phyloP scores from a whole-genome alignment of 1,140 invertebrate species.

The Ditylenchus dipsaci region DNA sequence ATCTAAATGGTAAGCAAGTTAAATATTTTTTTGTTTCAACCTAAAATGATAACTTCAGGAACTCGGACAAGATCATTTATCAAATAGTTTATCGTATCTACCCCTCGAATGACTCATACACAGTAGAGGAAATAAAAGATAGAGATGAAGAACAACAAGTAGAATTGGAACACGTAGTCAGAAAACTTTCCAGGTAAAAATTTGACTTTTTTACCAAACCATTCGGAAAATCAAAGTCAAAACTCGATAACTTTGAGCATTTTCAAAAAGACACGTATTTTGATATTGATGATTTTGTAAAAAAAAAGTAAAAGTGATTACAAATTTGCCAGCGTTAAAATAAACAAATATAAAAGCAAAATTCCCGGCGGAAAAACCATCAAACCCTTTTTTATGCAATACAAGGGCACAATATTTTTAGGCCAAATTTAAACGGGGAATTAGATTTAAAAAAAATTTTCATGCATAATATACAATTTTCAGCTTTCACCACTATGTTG shows the following conservation, averaged over 20 bases:
- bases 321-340: no score
- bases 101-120: constrained; percentile 71
- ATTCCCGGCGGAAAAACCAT: neutral
- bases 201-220: constrained; percentile 19
- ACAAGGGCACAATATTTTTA: neutral
- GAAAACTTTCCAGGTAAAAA: constrained; percentile 40
- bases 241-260: neutral
- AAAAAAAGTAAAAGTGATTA: no score
- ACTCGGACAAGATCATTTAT: constrained; percentile 78
- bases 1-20: constrained; percentile 62
- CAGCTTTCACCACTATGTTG: constrained; percentile 79
- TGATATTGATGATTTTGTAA: neutral
- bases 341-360: no score
- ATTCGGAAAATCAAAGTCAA: neutral
- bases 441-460: neutral
- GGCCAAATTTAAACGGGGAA: neutral
- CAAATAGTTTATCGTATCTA: constrained; percentile 79
- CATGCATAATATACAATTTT: constrained; percentile 22
- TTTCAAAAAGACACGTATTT: neutral
- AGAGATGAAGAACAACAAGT: constrained; percentile 65
- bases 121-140: constrained; percentile 74
- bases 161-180: constrained; percentile 31
- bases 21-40: no score
- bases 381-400: no score
- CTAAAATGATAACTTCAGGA: constrained; percentile 70